A percentile compares a stretch with the other conserved stretches of the same genome.
phyloP scores from a whole-genome alignment of 2,113 vertebrate species.

The western clawed frog (Xenopus tropicalis) region DNA sequence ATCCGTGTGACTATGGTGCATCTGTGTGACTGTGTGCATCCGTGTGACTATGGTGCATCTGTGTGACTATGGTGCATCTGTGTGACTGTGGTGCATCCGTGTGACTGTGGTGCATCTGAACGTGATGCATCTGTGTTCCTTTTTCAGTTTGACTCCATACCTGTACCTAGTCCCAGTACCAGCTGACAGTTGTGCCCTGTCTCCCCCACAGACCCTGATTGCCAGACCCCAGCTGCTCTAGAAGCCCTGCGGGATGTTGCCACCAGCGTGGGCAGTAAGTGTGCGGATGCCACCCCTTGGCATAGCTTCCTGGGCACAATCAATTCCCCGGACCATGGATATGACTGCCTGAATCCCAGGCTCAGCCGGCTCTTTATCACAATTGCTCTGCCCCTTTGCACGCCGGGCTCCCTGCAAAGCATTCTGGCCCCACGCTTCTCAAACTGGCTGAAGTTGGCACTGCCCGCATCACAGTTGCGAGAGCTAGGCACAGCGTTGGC shows the following conservation, averaged over 20 bases:
- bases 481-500: conserved; percentile 64
- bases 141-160: not conserved
- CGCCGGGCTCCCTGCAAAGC: conserved; percentile 59
- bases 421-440: conserved; percentile 61
- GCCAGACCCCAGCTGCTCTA: conserved; percentile 60
- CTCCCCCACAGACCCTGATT: conserved; percentile 58
- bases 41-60: too few species aligned
- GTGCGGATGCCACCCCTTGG: conserved; percentile 48
- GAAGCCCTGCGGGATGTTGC: conserved; percentile 76
- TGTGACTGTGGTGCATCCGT: not conserved
- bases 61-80: too few species aligned
- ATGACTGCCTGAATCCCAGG: conserved; percentile 58
- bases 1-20: too few species aligned
- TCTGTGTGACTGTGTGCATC: too few species aligned
- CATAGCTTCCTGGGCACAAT: conserved; percentile 50
- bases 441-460: conserved; percentile 66
- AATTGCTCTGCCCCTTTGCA: conserved; percentile 62
- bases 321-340: not conserved
- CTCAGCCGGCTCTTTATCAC: conserved; percentile 74
- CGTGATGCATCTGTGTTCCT: not conserved
- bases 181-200: not conserved
- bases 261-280: conserved; percentile 54
- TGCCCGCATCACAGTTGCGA: conserved; percentile 43
- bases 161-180: too few species aligned
- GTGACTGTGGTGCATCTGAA: too few species aligned